These are phyloP conservation scores for Elephas maximus DNA, from an alignment of 2,113 vertebrate genomes.

Conservation along the genomic window DNA sequence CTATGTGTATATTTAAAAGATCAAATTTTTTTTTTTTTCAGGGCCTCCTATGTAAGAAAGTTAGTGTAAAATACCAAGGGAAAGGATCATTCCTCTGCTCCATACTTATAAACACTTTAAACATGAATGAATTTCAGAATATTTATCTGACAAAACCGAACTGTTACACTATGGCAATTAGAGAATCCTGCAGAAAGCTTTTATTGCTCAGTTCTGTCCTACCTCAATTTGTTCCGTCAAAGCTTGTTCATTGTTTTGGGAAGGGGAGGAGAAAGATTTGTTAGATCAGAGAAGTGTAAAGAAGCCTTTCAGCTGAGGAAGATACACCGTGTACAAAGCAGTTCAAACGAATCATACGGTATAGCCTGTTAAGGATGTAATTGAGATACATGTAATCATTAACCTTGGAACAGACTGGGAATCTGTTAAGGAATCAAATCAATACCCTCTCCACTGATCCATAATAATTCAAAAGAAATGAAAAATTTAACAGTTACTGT, in stretches of 20 bases:
- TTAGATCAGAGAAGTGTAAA: conserved; percentile 86
- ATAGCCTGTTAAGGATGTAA: conserved; percentile 95
- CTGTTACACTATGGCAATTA: conserved; percentile 54
- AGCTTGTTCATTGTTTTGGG: conserved; percentile 83
- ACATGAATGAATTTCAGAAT: neutral
- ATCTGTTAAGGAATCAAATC: conserved; percentile 99
- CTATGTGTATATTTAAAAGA: conserved; percentile 29
- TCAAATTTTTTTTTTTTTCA: neutral
- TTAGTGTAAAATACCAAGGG: conserved; percentile 58
- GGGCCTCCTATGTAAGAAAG: conserved; percentile 59
- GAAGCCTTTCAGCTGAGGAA: conserved; percentile 86
- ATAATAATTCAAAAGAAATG: conserved; percentile 99
- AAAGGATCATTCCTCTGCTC: conserved; percentile 10
- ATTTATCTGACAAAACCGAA: conserved; percentile 64
- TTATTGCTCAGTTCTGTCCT: conserved; percentile 69
- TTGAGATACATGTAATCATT: conserved; percentile 98
- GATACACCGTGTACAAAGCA: conserved; percentile 86
- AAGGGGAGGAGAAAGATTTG: conserved; percentile 81
- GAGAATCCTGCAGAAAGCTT: conserved; percentile 74
- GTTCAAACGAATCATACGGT: conserved; percentile 93
- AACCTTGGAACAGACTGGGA: conserved; percentile 96
- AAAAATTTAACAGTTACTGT: conserved; percentile 98
- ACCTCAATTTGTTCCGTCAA: conserved; percentile 78
- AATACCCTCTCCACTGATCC: conserved; percentile 99
- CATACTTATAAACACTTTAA: conserved; percentile 67